Percentiles rank a stretch among this genome's conserved stretches.
Conservation (phyloP, 2,113 vertebrate genomes). For the Dipodomys stephensi region DNA sequence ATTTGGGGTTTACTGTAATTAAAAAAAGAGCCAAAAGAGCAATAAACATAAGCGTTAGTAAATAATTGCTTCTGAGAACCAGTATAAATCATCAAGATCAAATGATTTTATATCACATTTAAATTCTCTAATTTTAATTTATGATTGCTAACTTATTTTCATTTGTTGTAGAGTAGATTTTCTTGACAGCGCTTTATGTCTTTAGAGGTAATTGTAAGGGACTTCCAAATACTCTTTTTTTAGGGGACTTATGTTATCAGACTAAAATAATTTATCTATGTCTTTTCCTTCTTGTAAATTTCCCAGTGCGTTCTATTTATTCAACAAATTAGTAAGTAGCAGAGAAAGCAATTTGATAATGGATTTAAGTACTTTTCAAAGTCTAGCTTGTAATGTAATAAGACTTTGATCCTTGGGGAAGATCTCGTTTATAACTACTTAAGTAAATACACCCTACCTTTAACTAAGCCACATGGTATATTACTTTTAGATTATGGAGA, state of each 20-base stretch:
- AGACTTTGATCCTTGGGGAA: background rate
- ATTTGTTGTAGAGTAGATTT: conserved; percentile 71
- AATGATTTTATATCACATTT: conserved; percentile 86
- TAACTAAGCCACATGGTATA: background rate
- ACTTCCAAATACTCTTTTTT: background rate
- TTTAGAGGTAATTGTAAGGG: conserved; percentile 18
- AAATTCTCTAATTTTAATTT: conserved; percentile 85
- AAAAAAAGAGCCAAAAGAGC: conserved; percentile 86
- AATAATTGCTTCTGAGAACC: conserved; percentile 84
- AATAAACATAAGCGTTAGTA: conserved; percentile 85
- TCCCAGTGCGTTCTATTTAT: background rate
- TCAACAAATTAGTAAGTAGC: conserved; percentile 9
- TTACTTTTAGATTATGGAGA: background rate
- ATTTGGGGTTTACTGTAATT: conserved; percentile 88
- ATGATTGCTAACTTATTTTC: conserved; percentile 81
- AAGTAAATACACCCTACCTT: background rate
- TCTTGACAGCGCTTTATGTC: conserved; percentile 59
- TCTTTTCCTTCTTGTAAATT: conserved; percentile 31
- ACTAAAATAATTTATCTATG: background rate
- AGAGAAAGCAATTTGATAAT: background rate
- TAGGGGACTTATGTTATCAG: background rate
- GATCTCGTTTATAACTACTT: background rate
- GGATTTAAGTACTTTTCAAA: background rate
- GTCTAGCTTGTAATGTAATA: conserved; percentile 9
- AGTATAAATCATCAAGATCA: conserved; percentile 86